Conservation (phyloP, 2,797 vertebrate species). For the Taeniopygia guttata region DNA sequence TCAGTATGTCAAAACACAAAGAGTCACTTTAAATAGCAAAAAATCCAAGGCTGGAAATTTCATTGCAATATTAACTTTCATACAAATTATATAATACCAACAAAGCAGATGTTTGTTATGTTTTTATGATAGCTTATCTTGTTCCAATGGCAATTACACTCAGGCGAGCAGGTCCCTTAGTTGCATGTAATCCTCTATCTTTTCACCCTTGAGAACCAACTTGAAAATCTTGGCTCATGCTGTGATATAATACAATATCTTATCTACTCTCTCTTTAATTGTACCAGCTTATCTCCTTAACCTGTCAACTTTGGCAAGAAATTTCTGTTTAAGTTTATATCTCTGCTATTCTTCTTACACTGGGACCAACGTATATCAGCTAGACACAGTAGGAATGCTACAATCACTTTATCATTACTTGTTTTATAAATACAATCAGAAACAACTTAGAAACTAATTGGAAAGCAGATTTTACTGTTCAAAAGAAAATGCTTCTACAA, state of each 20-base stretch:
- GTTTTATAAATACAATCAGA: not conserved
- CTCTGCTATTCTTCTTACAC: not conserved
- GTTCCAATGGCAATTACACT: not conserved
- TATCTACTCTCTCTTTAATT: slow-evolving; percentile 47
- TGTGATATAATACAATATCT: slow-evolving; percentile 27
- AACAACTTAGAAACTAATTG: not conserved
- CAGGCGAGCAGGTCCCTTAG: not conserved
- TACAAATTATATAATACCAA: not conserved
- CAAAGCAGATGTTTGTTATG: not conserved
- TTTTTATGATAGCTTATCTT: slow-evolving; percentile 13
- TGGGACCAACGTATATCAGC: not conserved
- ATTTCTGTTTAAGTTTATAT: not conserved
- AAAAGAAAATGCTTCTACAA: not conserved
- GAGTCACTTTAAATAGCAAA: not conserved
- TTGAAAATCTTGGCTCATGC: slow-evolving; percentile 14
- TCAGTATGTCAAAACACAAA: not conserved
- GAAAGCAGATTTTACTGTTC: not conserved
- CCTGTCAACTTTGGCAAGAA: slow-evolving; percentile 25
- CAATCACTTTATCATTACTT: not conserved
- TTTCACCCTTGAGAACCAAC: slow-evolving; percentile 29
- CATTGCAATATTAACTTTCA: not conserved
- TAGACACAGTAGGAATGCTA: not conserved
- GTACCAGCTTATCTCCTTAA: slow-evolving; percentile 25
- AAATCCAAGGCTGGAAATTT: not conserved
- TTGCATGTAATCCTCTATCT: slow-evolving; percentile 9